Base-by-base conservation (phyloP, 2,113 vertebrate species). In the Solea solea region DNA sequence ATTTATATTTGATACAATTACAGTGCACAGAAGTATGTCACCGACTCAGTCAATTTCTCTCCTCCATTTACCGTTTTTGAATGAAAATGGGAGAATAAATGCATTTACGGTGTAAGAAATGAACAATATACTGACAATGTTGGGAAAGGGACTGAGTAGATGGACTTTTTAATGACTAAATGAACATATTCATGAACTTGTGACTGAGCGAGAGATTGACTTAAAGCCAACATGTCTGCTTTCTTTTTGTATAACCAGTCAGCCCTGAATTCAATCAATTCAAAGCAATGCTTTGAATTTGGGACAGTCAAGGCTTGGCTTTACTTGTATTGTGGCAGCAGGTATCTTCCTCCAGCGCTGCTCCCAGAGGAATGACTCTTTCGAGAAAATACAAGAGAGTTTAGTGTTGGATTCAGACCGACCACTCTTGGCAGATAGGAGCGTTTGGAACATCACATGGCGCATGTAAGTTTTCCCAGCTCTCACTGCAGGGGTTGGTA, bases 351-450 rank as follows among this genome's bases (percentile, higher is more conserved):
- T 64, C 60, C 45, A 69, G 71, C 41, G 1, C 9, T 0, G 27
- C 69, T 72, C 78, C 68, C 76, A 51, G 61, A 27, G 64, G 54
- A 56, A 73, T 59, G 48, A 70, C 64, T 68, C 48, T 72, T 64
- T 72, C 15, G 13, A 48, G 9, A 69, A 64, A 82, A 73, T 72
- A 59, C 72, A 59, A 41, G 41, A 67, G 59, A 78, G 64, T 80
- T 80, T 76, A 73, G 69, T 61, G 59, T 56, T 63, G 72, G 80
- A 74, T 72, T 66, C 69, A 62, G 57, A 79, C 2, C 21, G 62
- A 69, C 52, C 69, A 56, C 56, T 78, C 39, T 79, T 84, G 80
- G 84, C 87, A 82, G 72, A 74, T 56, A 51, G 71, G 58, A 74
- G 58, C 34, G 9, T 56, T 67, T 86, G 78, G 57, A 83, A 15